Conservation (phyloP, 2,888 invertebrate species). For the Conomelus anceps region DNA sequence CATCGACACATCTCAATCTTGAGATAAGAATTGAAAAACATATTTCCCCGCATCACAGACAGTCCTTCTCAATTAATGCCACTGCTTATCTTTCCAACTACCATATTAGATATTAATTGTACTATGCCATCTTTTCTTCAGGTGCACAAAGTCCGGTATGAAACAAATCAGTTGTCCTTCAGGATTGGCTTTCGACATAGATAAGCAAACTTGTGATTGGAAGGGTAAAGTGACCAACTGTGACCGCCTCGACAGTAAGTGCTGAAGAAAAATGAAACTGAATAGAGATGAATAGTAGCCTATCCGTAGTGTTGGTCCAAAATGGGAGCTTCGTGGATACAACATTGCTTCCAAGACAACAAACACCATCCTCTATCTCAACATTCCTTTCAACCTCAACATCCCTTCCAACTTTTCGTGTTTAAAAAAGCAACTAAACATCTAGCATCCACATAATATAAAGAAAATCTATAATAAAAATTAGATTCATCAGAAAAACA, state of each 20-base stretch:
- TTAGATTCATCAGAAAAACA: too few relatives aligned
- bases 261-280: slow-evolving; percentile 3
- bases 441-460: too few relatives aligned
- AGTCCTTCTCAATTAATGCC: background rate
- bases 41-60: background rate
- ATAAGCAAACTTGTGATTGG: slow-evolving; percentile 98
- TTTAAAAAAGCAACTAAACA: too few relatives aligned
- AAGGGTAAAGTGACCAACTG: slow-evolving; percentile 96
- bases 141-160: slow-evolving; percentile 92
- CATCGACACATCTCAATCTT: too few relatives aligned
- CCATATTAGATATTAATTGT: background rate
- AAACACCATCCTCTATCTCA: background rate
- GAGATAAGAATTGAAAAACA: too few relatives aligned
- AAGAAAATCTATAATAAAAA: too few relatives aligned
- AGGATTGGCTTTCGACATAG: slow-evolving; percentile 94
- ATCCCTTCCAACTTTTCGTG: too few relatives aligned
- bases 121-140: slow-evolving; percentile 49
- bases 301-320: background rate
- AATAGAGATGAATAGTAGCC: background rate
- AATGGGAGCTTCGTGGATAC: slow-evolving; percentile 1
- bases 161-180: slow-evolving; percentile 95
- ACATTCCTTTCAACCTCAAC: background rate
- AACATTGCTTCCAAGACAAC: background rate
- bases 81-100: background rate
- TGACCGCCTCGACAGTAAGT: slow-evolving; percentile 94